phyloP scores from a whole-genome alignment of 2,797 vertebrate species.

The Brotula barbata region DNA sequence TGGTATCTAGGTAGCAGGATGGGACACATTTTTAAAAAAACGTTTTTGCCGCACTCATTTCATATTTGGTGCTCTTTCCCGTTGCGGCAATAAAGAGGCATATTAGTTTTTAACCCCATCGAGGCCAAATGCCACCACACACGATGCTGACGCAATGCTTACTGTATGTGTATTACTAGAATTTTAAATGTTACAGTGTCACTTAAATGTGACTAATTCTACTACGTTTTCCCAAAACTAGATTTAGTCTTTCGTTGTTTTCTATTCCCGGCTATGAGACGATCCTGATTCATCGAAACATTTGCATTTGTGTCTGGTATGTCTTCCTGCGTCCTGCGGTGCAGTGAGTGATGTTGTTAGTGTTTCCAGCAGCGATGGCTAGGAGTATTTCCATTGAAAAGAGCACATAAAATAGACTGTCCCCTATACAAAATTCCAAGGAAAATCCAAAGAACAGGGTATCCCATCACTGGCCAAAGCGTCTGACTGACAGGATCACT shows the following conservation, averaged over 20 bases:
- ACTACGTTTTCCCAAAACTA: neutral
- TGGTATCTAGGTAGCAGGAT: no score
- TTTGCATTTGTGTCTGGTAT: conserved; percentile 17
- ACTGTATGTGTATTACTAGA: no score
- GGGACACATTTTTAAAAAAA: no score
- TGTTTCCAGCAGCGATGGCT: conserved; percentile 7
- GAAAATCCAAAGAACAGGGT: conserved; percentile 41
- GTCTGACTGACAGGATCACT: conserved; percentile 56
- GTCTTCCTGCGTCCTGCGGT: neutral
- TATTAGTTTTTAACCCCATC: no score
- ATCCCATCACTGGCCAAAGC: conserved; percentile 35
- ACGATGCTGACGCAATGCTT: no score
- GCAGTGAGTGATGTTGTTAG: neutral
- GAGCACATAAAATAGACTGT: conserved; percentile 13
- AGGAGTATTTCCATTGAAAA: conserved; percentile 12
- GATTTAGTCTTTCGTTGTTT: neutral
- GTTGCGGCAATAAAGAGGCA: no score
- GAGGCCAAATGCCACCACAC: no score
- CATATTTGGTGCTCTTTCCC: no score
- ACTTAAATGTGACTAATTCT: no score
- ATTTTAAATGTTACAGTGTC: no score
- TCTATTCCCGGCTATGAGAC: neutral
- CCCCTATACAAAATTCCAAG: conserved; percentile 25
- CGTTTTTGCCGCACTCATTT: no score
- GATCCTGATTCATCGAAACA: neutral